A percentile compares a stretch with the other conserved stretches of the same genome.
Evolutionary conservation across 2,888 invertebrate genomes (phyloP).

Genomic region (Cyrtodaria siliqua): DNA sequence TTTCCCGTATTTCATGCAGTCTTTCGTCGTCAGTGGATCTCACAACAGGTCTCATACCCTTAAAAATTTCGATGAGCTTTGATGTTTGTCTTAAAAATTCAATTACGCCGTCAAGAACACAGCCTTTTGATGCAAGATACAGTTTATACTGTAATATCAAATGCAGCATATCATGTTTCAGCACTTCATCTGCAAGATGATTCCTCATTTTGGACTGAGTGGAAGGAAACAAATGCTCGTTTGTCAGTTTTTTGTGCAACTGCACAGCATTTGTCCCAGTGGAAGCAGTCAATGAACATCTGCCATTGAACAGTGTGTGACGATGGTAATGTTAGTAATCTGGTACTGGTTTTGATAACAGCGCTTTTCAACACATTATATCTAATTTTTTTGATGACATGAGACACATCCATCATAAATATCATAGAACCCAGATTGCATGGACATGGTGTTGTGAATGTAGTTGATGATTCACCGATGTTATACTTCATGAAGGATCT

Average conservation of each 20-base stretch:
- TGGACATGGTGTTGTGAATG: slow-evolving; percentile 19
- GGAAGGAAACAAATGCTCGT: slow-evolving; percentile 49
- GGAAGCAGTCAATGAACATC: slow-evolving; percentile 51
- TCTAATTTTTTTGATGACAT: slow-evolving; percentile 61
- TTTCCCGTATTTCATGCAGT: slow-evolving; percentile 13
- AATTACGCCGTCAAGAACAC: slow-evolving; percentile 37
- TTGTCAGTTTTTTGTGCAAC: slow-evolving; percentile 51
- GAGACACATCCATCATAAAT: slow-evolving; percentile 47
- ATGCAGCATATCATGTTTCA: slow-evolving; percentile 51
- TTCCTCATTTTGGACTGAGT: slow-evolving; percentile 55
- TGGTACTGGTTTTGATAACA: slow-evolving; percentile 18
- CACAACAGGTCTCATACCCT: slow-evolving; percentile 27
- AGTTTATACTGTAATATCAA: slow-evolving; percentile 30
- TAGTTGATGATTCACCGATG: slow-evolving; percentile 9
- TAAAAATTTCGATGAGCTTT: slow-evolving; percentile 30
- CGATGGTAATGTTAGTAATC: slow-evolving; percentile 23
- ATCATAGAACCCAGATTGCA: slow-evolving; percentile 27
- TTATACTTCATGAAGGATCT: slow-evolving; percentile 41
- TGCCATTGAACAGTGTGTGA: slow-evolving; percentile 45
- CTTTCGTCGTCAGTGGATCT: slow-evolving; percentile 25
- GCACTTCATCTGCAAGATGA: slow-evolving; percentile 57
- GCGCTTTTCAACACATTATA: slow-evolving; percentile 57
- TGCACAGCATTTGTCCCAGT: slow-evolving; percentile 57
- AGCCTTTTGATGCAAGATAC: slow-evolving; percentile 30
- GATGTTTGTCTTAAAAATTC: slow-evolving; percentile 35